These are phyloP conservation scores for Mizuhopecten yessoensis DNA, from an alignment of 1,140 invertebrate species.

Conservation along the genomic window DNA sequence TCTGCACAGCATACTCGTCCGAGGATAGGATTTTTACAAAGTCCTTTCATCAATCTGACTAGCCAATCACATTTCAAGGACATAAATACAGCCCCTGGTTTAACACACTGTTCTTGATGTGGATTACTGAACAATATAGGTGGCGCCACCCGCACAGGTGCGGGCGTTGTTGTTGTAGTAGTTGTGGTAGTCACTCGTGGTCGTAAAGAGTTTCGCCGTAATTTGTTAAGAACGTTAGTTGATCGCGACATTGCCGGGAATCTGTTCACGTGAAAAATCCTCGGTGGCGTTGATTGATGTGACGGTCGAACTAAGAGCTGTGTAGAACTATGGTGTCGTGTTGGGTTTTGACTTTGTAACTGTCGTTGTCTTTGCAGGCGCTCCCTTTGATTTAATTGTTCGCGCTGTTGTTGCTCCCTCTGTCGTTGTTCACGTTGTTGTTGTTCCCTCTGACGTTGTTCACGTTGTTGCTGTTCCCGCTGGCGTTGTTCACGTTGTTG, in stretches of 20 bases:
- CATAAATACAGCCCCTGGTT: background rate
- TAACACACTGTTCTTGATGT: background rate
- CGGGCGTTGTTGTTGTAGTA: background rate
- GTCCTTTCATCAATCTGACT: background rate
- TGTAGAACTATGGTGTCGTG: background rate
- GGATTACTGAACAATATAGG: background rate
- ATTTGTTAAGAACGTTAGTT: background rate
- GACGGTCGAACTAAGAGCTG: background rate
- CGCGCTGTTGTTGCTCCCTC: background rate
- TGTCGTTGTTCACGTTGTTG: background rate
- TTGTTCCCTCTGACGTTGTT: background rate
- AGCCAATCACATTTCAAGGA: constrained; percentile 2
- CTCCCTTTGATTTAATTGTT: background rate
- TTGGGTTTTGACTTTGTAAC: background rate
- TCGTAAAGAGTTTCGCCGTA: background rate
- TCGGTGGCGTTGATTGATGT: background rate
- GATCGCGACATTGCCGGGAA: background rate
- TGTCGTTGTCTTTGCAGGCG: background rate
- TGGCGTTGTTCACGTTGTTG: background rate
- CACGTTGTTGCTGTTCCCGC: background rate
- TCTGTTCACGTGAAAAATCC: background rate
- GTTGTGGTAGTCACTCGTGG: background rate
- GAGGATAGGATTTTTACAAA: background rate
- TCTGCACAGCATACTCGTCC: background rate
- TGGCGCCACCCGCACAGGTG: background rate